Evolutionary conservation across 2,888 invertebrate genomes (phyloP).

Genomic region (Chymomyza fuscimana): DNA sequence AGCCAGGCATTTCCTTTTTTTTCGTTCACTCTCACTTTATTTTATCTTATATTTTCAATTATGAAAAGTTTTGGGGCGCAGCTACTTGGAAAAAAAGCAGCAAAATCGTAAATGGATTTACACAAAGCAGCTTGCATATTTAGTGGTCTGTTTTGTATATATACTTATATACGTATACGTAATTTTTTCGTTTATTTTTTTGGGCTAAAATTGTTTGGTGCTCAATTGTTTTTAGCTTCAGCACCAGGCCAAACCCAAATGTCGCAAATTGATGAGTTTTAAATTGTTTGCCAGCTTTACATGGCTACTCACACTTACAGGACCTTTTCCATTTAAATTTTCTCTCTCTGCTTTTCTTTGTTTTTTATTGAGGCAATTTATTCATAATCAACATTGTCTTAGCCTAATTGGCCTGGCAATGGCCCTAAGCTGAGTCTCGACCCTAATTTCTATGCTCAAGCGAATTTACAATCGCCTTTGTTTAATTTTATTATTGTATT

Average conservation of each 20-base stretch:
- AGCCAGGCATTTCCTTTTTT: background rate
- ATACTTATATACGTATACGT: background rate
- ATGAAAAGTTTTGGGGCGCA: background rate
- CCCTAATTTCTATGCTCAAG: background rate
- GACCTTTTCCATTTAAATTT: background rate
- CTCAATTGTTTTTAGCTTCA: slow-evolving; percentile 61
- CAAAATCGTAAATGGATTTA: background rate
- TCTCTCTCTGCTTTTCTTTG: background rate
- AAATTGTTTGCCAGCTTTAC: slow-evolving; percentile 49
- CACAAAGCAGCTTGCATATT: background rate
- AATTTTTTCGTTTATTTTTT: background rate
- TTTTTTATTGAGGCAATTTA: slow-evolving; percentile 43
- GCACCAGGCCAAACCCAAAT: slow-evolving; percentile 24
- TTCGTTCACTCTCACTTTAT: too few species aligned
- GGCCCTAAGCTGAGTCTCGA: background rate
- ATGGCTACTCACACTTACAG: background rate
- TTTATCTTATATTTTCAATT: background rate
- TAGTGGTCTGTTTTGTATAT: background rate
- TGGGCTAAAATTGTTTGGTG: too few species aligned
- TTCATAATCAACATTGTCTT: slow-evolving; percentile 48
- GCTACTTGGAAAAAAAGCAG: background rate
- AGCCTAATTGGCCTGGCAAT: slow-evolving; percentile 44
- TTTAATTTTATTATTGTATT: background rate
- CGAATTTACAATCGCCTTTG: background rate
- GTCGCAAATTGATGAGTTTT: slow-evolving; percentile 66